A percentile compares a stretch with the other conserved stretches of the same genome.
These are phyloP conservation scores for Myopa tessellatipennis DNA, from an alignment of 2,888 invertebrate species.

Conservation along the genomic window DNA sequence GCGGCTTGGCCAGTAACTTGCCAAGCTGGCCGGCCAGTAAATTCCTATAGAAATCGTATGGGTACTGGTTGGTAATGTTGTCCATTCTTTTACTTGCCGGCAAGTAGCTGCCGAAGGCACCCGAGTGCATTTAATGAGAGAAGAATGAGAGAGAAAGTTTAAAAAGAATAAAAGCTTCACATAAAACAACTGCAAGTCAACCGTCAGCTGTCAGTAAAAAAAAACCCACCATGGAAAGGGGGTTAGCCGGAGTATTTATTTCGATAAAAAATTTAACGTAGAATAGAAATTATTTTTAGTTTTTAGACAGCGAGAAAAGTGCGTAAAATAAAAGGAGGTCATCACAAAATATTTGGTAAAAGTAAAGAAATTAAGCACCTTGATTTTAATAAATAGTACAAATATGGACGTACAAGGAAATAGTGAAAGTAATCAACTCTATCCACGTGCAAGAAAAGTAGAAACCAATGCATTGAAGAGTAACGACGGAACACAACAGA, in stretches of 20 bases:
- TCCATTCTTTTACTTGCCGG: no score
- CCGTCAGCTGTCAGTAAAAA: background rate
- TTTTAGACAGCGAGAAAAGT: background rate
- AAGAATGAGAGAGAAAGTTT: no score
- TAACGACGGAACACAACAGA: background rate
- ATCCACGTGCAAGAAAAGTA: constrained; percentile 27
- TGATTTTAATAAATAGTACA: constrained; percentile 11
- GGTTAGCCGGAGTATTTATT: background rate
- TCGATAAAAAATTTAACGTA: background rate
- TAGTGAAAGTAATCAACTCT: constrained; percentile 49
- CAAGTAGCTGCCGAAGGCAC: no score
- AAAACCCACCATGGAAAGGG: background rate
- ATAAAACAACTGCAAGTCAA: no score
- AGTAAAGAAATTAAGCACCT: background rate
- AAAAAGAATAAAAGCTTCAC: no score
- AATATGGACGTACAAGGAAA: constrained; percentile 14
- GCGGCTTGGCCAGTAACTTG: no score
- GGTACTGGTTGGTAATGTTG: no score
- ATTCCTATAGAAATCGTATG: no score
- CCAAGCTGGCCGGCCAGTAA: no score
- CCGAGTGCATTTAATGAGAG: no score
- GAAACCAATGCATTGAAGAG: background rate
- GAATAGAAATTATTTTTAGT: constrained; percentile 13
- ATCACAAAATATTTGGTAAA: no score
- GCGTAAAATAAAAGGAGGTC: background rate